Base-by-base conservation (phyloP, 2,113 vertebrate genomes). In the Campylomormyrus numenius region DNA sequence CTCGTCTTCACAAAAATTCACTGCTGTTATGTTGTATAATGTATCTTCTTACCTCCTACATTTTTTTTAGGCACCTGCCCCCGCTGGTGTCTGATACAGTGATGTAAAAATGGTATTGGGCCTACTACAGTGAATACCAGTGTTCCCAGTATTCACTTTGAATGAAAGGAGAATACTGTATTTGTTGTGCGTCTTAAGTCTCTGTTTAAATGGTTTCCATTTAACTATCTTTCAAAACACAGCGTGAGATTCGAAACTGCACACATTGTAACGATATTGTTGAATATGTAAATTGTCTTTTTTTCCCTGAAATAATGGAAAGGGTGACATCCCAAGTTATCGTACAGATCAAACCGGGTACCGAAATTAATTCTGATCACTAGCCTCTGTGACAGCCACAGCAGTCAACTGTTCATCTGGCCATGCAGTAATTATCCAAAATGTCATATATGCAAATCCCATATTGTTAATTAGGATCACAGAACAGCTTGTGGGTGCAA, bases 391-490 rank as follows among this genome's bases (percentile, higher is more conserved):
- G 35, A 85, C 89, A 85, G 77, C 21, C 24, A 49, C 19, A 11
- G 88, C 35, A 42, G 74, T 62, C n/a, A n/a, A 53, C 48, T 31
- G 70, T 42, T 53, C 88, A 84, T 84, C 31, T 80, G 88, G 1
- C 74, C 88, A 45, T 77, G 50, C 39, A 85, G 52, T 89, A 58
- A 85, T 89, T 89, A 85, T 89, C 80, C 89, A 89, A 46, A 85
- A 85, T 24, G 39, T 85, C 89, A 83, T 53, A 15, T 31, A 84
- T 52, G 50, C 88, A 83, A 31, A 83, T 77, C 17, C 7, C 49
- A 24, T 52, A 52, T 39, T 39, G 45, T 50, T 88, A 88, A 74
- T 74, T 46, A 88, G 62, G n/a, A 88, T 88, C 62, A 66, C n/a
- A 50, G 45, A 74, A 66, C 62, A 35, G 88, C 88, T 74, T 50